Evolutionary conservation across 2,888 invertebrate genomes (phyloP), one percentile per base, ranked within the genome.

Genomic region (Meiosimyza platycephala): DNA sequence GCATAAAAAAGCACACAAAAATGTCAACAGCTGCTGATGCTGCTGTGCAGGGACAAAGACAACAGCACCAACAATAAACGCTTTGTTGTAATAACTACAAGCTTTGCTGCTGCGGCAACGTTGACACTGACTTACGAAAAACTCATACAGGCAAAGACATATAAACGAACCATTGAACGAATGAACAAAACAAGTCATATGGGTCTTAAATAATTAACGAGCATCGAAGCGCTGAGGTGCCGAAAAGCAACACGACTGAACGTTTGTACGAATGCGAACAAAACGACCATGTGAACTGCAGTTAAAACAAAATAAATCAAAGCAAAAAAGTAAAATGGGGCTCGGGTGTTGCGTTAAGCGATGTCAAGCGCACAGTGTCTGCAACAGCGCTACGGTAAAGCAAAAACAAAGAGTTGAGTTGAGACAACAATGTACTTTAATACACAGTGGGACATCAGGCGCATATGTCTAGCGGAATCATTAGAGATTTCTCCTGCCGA

Each of bases 121-220:
- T 68, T 74, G 73, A 73, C 74, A 72, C 73, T 74, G 74, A 73
- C 71, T 66, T 66, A 72, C 60, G 60, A 55, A 48, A 47, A 15
- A 59, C 40, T 6, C 9, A 9, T 9, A 40, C 40, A 28, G 28
- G 28, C 28, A 28, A 28, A 28, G 3, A 9, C 40, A 5, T 9
- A 40, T 40, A 40, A 40, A 59, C 47, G 57, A n/a, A 55, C 18
- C 64, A 69, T 33, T 40, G 16, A 33, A 33, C 57, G 22, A 68
- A 13, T 52, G 59, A 54, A 40, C 40, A 40, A 62, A 71, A 73
- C 48, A 62, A 74, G 69, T 74, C 74, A 74, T 72, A 55, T 74
- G 72, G 52, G 64, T 74, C 51, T 64, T 75, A 59, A 76, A 75
- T 75, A 76, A 76, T 72, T 75, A 76, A 75, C 75, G 71, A 72